Conservation (phyloP, 2,888 invertebrate species). For the Rhodophaea formosa region DNA sequence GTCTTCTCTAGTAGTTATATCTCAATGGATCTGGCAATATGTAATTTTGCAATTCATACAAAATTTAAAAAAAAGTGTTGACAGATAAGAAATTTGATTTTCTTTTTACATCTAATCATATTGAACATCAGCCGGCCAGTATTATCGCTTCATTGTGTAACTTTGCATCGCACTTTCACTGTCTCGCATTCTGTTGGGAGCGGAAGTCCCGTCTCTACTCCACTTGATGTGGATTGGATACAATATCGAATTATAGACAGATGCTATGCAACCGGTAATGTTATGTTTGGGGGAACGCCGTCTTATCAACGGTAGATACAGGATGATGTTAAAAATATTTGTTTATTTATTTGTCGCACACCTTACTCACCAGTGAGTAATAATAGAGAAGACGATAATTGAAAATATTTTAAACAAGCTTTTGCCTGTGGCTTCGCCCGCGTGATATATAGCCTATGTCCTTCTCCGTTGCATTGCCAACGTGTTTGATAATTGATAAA, state of each 20-base stretch:
- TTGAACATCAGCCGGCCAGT: not conserved
- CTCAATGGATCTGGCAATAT: too few relatives aligned
- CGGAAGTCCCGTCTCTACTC: conserved; percentile 51
- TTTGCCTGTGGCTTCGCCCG: too few relatives aligned
- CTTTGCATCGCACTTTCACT: conserved; percentile 47
- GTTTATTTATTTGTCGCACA: too few relatives aligned
- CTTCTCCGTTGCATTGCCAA: too few relatives aligned
- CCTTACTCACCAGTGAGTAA: too few relatives aligned
- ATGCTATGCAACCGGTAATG: conserved; percentile 66
- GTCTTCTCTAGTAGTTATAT: too few relatives aligned
- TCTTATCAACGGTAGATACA: conserved; percentile 27
- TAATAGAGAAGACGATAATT: too few relatives aligned
- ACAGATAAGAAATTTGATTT: not conserved
- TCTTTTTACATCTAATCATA: conserved; percentile 4
- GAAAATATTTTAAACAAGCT: too few relatives aligned
- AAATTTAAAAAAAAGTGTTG: not conserved
- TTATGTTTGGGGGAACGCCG: conserved; percentile 3
- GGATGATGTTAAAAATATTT: conserved; percentile 26
- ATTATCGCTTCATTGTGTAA: conserved; percentile 34
- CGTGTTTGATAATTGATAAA: too few relatives aligned
- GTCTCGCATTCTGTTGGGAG: conserved; percentile 32
- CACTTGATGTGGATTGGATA: conserved; percentile 20
- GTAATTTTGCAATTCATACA: too few relatives aligned
- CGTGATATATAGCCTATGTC: too few relatives aligned
- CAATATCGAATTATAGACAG: conserved; percentile 48